These are phyloP conservation scores for Onthophagus taurus DNA, from an alignment of 1,140 invertebrate species.

Conservation along the genomic window DNA sequence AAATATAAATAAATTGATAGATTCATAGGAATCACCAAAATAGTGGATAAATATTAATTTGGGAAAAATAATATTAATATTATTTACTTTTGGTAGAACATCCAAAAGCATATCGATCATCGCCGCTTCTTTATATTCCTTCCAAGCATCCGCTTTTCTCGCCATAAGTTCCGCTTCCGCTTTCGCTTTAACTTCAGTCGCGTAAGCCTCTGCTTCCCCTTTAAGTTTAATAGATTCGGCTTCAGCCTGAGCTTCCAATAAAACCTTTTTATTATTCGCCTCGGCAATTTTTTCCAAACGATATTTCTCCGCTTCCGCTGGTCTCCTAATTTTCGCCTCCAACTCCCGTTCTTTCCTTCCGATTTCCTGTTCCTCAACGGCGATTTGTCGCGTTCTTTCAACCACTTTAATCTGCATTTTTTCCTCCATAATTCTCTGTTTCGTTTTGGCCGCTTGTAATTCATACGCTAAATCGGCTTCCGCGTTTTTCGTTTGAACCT, in stretches of 20 bases:
- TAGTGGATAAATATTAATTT: too few relatives aligned
- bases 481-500: constrained; percentile 91
- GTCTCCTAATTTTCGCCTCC: constrained; percentile 81
- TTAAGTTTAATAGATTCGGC: constrained; percentile 75
- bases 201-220: constrained; percentile 84
- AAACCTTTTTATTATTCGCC: constrained; percentile 72
- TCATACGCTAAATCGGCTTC: constrained; percentile 93
- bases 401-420: constrained; percentile 94
- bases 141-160: constrained; percentile 93
- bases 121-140: constrained; percentile 91
- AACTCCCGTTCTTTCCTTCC: constrained; percentile 76
- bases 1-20: too few relatives aligned
- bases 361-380: constrained; percentile 84
- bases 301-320: constrained; percentile 91
- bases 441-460: constrained; percentile 90
- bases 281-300: constrained; percentile 88
- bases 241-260: constrained; percentile 89
- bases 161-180: constrained; percentile 95
- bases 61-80: not conserved
- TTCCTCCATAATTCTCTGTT: constrained; percentile 92
- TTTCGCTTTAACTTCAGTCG: constrained; percentile 86
- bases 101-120: constrained; percentile 97
- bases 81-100: constrained; percentile 79
- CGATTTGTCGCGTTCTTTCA: constrained; percentile 86
- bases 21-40: too few relatives aligned